These are phyloP conservation scores for Caenorhabditis sulstoni DNA, from an alignment of 2,888 invertebrate genomes.

Conservation along the genomic window DNA sequence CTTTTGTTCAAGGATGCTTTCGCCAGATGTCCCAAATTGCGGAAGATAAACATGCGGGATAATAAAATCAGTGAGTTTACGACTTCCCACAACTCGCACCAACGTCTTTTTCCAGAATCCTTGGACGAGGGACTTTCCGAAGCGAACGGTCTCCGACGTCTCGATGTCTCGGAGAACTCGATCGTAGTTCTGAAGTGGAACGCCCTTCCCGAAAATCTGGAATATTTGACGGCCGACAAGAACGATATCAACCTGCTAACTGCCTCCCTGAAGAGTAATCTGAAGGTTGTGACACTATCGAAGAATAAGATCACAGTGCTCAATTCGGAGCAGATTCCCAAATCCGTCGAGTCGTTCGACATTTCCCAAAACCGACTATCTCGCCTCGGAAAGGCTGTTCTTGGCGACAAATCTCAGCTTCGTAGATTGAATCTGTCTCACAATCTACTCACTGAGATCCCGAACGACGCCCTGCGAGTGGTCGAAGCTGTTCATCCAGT, in stretches of 20 bases:
- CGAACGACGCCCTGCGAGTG: slow-evolving; percentile 56
- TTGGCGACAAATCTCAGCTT: slow-evolving; percentile 58
- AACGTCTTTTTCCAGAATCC: slow-evolving; percentile 41
- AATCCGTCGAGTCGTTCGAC: slow-evolving; percentile 63
- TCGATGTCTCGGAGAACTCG: slow-evolving; percentile 66
- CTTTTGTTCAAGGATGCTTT: slow-evolving; percentile 73
- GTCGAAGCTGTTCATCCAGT: slow-evolving; percentile 59
- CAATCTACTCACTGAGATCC: slow-evolving; percentile 57
- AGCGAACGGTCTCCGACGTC: slow-evolving; percentile 44
- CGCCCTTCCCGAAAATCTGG: slow-evolving; percentile 62
- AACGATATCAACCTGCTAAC: slow-evolving; percentile 68
- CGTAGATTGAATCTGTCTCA: slow-evolving; percentile 52
- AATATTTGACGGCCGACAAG: slow-evolving; percentile 62
- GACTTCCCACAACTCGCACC: not conserved
- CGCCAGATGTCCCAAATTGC: slow-evolving; percentile 72
- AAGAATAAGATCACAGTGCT: slow-evolving; percentile 69
- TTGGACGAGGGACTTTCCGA: slow-evolving; percentile 62
- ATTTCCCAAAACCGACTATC: slow-evolving; percentile 55
- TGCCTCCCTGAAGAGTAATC: slow-evolving; percentile 41
- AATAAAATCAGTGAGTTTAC: slow-evolving; percentile 82
- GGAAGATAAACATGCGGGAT: slow-evolving; percentile 68
- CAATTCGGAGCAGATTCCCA: slow-evolving; percentile 68
- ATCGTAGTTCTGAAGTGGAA: slow-evolving; percentile 64
- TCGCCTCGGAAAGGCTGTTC: slow-evolving; percentile 46
- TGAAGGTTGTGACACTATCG: slow-evolving; percentile 60